Base-by-base conservation (phyloP, 2,888 invertebrate species). In the Drosophila anomalata region DNA sequence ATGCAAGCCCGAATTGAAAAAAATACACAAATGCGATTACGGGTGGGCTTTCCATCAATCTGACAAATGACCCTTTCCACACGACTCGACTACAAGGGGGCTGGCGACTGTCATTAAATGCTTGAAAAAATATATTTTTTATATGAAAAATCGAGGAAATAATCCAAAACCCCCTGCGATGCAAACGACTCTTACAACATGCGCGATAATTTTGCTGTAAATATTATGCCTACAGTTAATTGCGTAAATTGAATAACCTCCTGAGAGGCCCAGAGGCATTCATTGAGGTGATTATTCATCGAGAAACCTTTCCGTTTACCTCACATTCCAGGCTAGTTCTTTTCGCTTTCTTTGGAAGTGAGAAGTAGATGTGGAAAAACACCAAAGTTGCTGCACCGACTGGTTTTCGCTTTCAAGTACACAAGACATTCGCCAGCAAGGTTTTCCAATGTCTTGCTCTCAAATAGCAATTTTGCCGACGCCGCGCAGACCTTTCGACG, bases 361-460 rank as follows among this genome's bases (percentile, higher is more conserved):
- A 50, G 39, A 14, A 14, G 33, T 33, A 4, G 36, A 42, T 20
- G 20, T 20, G 20, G 41, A 53, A 72, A 63, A 71, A 63, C 50
- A 50, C 41, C 50, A 14, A 36, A 24, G n/a, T 46, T 46, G 24
- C 67, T 65, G 22, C 12, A 26, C 42, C 17, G 42, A 57, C 66
- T 75, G 63, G 51, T 67, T 48, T 76, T 70, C 24, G 12, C 31
- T 72, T 57, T 75, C 87, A 87, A 85, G 85, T 77, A 85, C 75
- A 85, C 61, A 8, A 29, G 8, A 68, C 66, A 67, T 75, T 67
- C 42, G 75, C 62, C 9, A 31, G 31, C 58, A 71, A 73, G 61
- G 77, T 60, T 67, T 78, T 77, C 71, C 87, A 87, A 87, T 87
- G 86, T 39, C 85, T 70, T 82, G 41, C 41, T 81, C 51, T 54